Base-by-base conservation (phyloP, 1,140 invertebrate genomes). In the Agrilus planipennis region DNA sequence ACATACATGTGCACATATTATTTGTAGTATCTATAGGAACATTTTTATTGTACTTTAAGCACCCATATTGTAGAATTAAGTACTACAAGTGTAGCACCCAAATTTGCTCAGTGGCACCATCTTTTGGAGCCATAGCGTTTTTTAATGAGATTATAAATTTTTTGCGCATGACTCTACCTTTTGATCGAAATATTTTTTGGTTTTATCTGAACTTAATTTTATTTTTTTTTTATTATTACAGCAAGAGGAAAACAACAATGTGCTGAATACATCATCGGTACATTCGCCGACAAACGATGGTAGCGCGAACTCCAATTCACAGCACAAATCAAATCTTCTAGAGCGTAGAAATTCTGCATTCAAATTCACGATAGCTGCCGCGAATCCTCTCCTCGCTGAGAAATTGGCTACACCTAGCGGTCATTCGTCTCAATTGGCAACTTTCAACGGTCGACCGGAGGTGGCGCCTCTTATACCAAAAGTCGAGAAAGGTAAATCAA, bases 301-400 rank as follows among this genome's bases (percentile, higher is more conserved):
- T n/a, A n/a, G n/a, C n/a, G n/a, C n/a, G n/a, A 54, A 42, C 52
- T 45, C 49, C 7, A 47, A 47, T 35, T 15, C 41, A 22, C 46
- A 46, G 21, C 51, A 54, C 20, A 58, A 63, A 52, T 55, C 50
- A 42, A 50, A 52, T 65, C 67, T 58, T 63, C 62, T 58, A 57
- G 60, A 57, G 57, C 52, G 45, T 52, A 68, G 46, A 57, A 63
- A 41, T 63, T 63, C 44, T 69, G 68, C 54, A 65, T 39, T 53
- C 50, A 81, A 81, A 64, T 80, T 79, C 54, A 84, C 81, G 40
- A 86, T 88, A 34, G 83, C 82, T 2, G 81, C 82, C 0, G 78
- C 79, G 11, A 88, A 88, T 62, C 84, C 84, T 21, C 65, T 88
- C 28, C 65, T 88, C 44, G 84, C 84, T 10, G 71, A 75, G 49